Conservation (phyloP, 2,113 vertebrate genomes). For the Gymnorhina tibicen region DNA sequence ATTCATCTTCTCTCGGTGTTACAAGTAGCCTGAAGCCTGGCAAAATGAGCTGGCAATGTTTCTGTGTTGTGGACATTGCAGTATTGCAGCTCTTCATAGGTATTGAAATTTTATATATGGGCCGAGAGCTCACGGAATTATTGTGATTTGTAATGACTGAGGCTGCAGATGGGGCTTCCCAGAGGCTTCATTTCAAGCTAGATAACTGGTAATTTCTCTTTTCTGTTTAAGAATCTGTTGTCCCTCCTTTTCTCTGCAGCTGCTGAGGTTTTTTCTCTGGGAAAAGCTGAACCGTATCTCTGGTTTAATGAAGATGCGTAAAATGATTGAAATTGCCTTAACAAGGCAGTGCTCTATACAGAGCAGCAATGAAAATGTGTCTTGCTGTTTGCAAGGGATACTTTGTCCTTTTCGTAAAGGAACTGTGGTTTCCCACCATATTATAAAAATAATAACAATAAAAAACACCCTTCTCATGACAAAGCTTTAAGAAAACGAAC, state of each 20-base stretch:
- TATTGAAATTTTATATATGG: slow-evolving; percentile 14
- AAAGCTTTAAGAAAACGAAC: neutral
- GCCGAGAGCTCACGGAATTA: slow-evolving; percentile 15
- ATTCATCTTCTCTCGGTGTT: slow-evolving; percentile 49
- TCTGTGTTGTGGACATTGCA: neutral
- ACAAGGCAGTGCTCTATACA: neutral
- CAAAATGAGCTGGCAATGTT: slow-evolving; percentile 16
- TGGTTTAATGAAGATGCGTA: slow-evolving; percentile 32
- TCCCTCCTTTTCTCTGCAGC: slow-evolving; percentile 46
- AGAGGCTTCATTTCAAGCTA: slow-evolving; percentile 61
- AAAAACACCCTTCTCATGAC: neutral
- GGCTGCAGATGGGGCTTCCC: slow-evolving; percentile 54
- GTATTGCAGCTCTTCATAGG: neutral
- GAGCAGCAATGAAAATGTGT: neutral
- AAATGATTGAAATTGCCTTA: slow-evolving; percentile 19
- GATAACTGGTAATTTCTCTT: slow-evolving; percentile 45
- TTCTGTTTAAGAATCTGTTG: slow-evolving; percentile 49
- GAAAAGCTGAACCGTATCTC: slow-evolving; percentile 2
- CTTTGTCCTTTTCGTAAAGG: slow-evolving; percentile 8
- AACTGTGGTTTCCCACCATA: neutral
- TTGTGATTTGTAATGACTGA: slow-evolving; percentile 33
- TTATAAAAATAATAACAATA: slow-evolving; percentile 12
- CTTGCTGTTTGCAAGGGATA: neutral
- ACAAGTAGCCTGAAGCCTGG: slow-evolving; percentile 48
- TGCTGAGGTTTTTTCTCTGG: slow-evolving; percentile 14